Base-by-base conservation (phyloP, 1,140 invertebrate genomes). In the Agrypnia vestita region DNA sequence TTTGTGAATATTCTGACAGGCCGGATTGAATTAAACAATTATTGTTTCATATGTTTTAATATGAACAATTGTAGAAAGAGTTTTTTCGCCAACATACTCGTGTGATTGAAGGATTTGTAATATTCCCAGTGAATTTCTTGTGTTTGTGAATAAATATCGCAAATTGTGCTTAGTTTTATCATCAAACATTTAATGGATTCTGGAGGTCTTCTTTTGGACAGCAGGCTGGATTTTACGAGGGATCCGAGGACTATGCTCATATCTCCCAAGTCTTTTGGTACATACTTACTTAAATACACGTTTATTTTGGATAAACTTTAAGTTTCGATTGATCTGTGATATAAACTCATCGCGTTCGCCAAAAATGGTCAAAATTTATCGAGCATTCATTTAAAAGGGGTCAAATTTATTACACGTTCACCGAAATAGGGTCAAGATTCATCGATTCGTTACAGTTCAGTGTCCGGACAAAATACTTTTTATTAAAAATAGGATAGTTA, bases 251-350 rank as follows among this genome's bases (percentile, higher is more conserved):
- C 43, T 10, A 55, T 74, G 72, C 51, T 55, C 51, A 74, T 74
- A 25, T 74, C 72, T 43, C 72, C 72, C 4, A 74, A 74, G 25
- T 56, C 72, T 44, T 55, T 19, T 35, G 72, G 72, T 74, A 74
- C 35, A 43, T 74, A 47, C 15, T 25, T 64, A 1, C 6, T 35
- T 35, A 35, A 35, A 35, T 3, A 35, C 25, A 35, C 25, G 25
- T 35, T 3, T 35, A 35, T 35, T 35, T 35, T 35, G 6, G 25
- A 3, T 35, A 1, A 35, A 35, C 25, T 35, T n/a, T n/a, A n/a
- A n/a, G n/a, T n/a, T 35, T 35, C 25, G 25, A 35, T 35, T 35
- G 25, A 1, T 35, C 25, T 35, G 25, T 35, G 25, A 35, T 35
- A 6, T 35, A 35, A 35, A 35, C 6, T 35, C 6, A 35, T 35